Evolutionary conservation across 2,888 invertebrate species (phyloP).

Genomic region (Eupithecia centaureata): DNA sequence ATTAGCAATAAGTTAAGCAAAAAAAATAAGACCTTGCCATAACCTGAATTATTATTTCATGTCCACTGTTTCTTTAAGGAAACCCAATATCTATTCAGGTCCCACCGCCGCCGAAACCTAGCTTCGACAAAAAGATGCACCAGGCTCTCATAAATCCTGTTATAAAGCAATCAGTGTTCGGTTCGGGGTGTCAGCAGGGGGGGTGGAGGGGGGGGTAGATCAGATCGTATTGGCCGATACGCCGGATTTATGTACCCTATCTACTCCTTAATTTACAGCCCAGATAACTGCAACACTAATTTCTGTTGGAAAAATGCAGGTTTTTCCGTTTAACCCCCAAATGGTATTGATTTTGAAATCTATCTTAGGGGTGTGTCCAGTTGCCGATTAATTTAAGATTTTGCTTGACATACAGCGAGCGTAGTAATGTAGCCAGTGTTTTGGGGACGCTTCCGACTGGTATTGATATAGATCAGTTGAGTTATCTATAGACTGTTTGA

Average conservation of each 20-base stretch:
- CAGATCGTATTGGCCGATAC: conserved; percentile 62
- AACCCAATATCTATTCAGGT: not conserved
- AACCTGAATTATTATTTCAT: not conserved
- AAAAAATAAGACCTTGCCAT: no score
- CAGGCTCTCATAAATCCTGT: conserved; percentile 29
- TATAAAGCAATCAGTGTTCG: conserved; percentile 39
- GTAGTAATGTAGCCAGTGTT: no score
- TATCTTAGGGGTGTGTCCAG: no score
- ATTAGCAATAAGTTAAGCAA: no score
- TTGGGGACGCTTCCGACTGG: no score
- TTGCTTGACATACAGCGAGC: no score
- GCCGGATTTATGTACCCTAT: conserved; percentile 61
- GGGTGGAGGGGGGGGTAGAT: conserved; percentile 36
- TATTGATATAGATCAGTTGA: no score
- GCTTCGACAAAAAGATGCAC: conserved; percentile 12
- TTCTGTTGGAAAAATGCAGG: conserved; percentile 18
- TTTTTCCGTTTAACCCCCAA: not conserved
- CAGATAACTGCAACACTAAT: conserved; percentile 43
- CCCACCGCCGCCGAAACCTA: not conserved
- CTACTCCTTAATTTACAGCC: conserved; percentile 58
- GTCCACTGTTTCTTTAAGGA: not conserved
- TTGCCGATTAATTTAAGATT: no score
- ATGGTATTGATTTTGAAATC: not conserved
- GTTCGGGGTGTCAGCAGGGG: conserved; percentile 45
- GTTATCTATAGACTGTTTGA: no score